Percentiles rank a stretch among this genome's conserved stretches.
Evolutionary conservation across 2,888 invertebrate genomes (phyloP).

Genomic region (Dryadula phaetusa): DNA sequence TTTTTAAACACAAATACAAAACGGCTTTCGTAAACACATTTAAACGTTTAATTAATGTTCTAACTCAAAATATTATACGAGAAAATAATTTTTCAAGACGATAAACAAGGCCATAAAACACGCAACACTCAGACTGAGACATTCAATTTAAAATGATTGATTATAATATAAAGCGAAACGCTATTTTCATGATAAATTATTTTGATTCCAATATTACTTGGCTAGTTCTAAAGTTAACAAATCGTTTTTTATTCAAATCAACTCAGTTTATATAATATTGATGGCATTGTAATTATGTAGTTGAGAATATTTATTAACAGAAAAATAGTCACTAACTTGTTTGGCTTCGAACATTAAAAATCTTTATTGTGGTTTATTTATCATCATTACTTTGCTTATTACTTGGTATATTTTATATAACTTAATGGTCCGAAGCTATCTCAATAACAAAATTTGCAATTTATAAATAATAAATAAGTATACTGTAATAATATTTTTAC

Average conservation of each 20-base stretch:
- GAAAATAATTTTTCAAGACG: constrained; percentile 40
- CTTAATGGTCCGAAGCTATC: constrained; percentile 12
- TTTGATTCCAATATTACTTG: constrained; percentile 33
- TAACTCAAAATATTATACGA: constrained; percentile 33
- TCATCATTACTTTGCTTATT: constrained; percentile 16
- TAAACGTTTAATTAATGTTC: constrained; percentile 30
- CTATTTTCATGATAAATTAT: constrained; percentile 42
- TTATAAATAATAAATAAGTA: too few species aligned
- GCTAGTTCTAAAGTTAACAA: constrained; percentile 13
- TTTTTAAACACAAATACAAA: constrained; percentile 16
- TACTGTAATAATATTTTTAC: neutral
- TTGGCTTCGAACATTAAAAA: constrained; percentile 1
- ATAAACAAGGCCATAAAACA: constrained; percentile 46
- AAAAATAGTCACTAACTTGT: constrained; percentile 10
- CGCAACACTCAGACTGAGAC: constrained; percentile 45
- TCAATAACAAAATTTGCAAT: constrained; percentile 2
- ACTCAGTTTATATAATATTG: neutral
- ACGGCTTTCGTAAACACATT: constrained; percentile 16
- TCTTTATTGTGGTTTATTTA: constrained; percentile 7
- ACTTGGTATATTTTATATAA: constrained; percentile 16
- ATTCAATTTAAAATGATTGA: constrained; percentile 50
- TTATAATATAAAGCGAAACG: constrained; percentile 37
- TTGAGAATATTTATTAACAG: constrained; percentile 13
- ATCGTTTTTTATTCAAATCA: constrained; percentile 10
- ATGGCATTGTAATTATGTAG: neutral